Evolutionary conservation across 2,888 invertebrate species (phyloP).

Genomic region (Diarsia brunnea): DNA sequence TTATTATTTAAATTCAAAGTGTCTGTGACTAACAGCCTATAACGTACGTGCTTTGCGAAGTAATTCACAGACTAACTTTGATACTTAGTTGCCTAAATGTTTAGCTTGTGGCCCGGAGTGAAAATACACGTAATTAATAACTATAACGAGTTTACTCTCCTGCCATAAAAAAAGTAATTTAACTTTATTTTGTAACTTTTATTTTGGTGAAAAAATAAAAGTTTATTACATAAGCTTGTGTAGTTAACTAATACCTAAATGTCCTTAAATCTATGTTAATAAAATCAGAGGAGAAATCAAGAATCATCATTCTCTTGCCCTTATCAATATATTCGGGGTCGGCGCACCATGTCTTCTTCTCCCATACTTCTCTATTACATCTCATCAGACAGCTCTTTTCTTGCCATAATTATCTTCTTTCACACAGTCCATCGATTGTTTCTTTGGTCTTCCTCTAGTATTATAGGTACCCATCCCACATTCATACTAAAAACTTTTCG

Average conservation of each 20-base stretch:
- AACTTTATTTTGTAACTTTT: slow-evolving; percentile 42
- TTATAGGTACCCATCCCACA: too few species aligned
- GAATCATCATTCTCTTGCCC: not conserved
- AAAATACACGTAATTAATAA: slow-evolving; percentile 40
- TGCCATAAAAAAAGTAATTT: slow-evolving; percentile 32
- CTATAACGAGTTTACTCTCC: slow-evolving; percentile 25
- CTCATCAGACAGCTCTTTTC: too few species aligned
- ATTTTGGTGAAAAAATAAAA: slow-evolving; percentile 5
- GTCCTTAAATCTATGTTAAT: not conserved
- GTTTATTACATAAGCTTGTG: not conserved
- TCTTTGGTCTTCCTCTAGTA: too few species aligned
- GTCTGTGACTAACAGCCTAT: slow-evolving; percentile 80
- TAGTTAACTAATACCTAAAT: not conserved
- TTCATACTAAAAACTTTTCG: not conserved
- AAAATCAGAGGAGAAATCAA: not conserved
- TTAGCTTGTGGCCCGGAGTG: slow-evolving; percentile 14
- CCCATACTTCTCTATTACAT: too few species aligned
- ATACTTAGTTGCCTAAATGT: slow-evolving; percentile 64
- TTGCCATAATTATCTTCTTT: too few species aligned
- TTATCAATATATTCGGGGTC: not conserved
- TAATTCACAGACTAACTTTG: slow-evolving; percentile 66
- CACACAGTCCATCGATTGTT: too few species aligned
- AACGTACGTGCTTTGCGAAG: slow-evolving; percentile 73
- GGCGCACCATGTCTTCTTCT: too few species aligned
- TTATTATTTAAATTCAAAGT: slow-evolving; percentile 84